A percentile compares a stretch with the other conserved stretches of the same genome.
Evolutionary conservation across 2,888 invertebrate species (phyloP).

Genomic region (Cephus spinipes): DNA sequence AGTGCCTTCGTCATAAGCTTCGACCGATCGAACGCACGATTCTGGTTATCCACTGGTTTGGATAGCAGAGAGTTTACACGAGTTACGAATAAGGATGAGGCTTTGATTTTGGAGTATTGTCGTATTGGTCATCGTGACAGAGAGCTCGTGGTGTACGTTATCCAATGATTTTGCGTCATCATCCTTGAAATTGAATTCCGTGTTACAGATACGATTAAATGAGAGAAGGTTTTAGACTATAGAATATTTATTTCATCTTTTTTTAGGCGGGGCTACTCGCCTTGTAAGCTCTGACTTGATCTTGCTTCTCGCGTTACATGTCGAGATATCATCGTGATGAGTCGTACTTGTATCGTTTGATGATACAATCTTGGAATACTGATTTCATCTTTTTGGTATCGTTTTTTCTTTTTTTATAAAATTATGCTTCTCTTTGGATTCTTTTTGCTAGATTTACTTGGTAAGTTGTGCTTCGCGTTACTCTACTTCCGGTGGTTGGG

Average conservation of each 20-base stretch:
- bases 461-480: neutral
- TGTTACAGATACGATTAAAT: neutral
- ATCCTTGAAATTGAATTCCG: neutral
- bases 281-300: neutral
- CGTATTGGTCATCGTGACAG: neutral
- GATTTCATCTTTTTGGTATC: neutral
- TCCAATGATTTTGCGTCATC: neutral
- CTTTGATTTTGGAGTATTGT: neutral
- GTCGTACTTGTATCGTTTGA: neutral
- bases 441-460: neutral
- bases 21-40: neutral
- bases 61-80: neutral
- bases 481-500: neutral
- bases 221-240: neutral
- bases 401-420: neutral
- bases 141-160: neutral
- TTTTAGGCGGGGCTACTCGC: neutral
- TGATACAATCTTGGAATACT: neutral
- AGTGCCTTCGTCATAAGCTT: constrained; percentile 43
- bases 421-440: neutral
- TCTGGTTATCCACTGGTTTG: neutral
- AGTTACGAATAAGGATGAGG: neutral
- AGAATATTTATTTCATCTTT: neutral
- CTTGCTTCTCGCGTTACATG: neutral
- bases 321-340: neutral